Evolutionary conservation across 2,797 vertebrate genomes (phyloP), one percentile per base, ranked within the genome.

Genomic region (Rhyacichthys aspro): DNA sequence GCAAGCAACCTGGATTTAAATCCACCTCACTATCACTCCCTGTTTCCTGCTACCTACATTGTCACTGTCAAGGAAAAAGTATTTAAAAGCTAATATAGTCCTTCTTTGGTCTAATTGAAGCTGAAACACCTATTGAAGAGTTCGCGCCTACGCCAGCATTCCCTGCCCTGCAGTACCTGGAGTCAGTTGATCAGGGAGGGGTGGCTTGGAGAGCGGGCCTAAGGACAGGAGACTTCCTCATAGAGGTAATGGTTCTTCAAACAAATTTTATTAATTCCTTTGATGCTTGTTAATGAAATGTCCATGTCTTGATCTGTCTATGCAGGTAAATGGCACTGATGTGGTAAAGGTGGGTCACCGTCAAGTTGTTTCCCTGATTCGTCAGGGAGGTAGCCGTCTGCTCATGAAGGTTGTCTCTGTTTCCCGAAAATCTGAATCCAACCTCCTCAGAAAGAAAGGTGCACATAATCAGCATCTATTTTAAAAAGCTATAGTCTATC

Each of bases 51-150:
- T n/a, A n/a, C n/a, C n/a, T n/a, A n/a, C n/a, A n/a, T n/a, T 28
- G 3, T 28, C 23, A 41, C 39, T n/a, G 12, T 41, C 11, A 38
- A 38, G 11, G 4, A 47, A 7, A 45, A 11, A 6, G 0, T 47
- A 28, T 47, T 6, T 52, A 18, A 17, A 52, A 52, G 15, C 10
- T 53, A 11, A 37, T 17, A 14, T 53, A 39, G 19, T 6, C 7
- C 17, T 9, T 45, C 8, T 39, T 3, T 49, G 44, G 32, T 18
- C 43, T 41, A 28, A 41, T 55, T 81, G 10, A 61, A 99, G 97
- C 97, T 7, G 96, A 99, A 91, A 98, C 96, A 3, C 97, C 97
- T 9, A 99, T 99, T 0, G 97, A 99, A 89, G 97, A 99, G 91
- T 99, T 99, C 55, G 96, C 96, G 0, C 97, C 97, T 0, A 99